These are phyloP conservation scores for Sitta carolinensis DNA, from an alignment of 2,797 vertebrate genomes.

Conservation along the genomic window DNA sequence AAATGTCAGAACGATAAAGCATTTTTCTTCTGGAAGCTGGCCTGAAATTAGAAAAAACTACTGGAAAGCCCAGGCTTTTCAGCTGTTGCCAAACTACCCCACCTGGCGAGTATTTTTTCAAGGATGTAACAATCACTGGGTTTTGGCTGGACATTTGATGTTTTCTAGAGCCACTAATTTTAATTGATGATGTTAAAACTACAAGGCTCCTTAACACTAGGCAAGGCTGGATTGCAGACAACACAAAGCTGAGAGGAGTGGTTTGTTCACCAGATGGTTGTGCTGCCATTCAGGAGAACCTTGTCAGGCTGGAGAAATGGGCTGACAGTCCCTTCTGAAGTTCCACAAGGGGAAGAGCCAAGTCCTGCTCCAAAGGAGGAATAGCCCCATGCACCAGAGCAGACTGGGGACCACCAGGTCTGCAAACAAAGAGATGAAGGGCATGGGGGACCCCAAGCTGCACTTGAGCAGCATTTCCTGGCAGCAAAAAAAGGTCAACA, in stretches of 20 bases:
- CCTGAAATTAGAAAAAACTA: not conserved
- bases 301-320: not conserved
- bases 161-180: not conserved
- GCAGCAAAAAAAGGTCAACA: not conserved
- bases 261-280: not conserved
- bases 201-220: not conserved
- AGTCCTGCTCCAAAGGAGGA: not conserved
- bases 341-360: not conserved
- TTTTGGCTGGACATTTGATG: not conserved
- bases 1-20: conserved; percentile 41
- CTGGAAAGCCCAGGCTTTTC: not conserved
- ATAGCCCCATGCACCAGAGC: not conserved
- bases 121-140: not conserved
- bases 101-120: not conserved
- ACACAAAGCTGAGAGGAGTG: not conserved
- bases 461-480: accelerated
- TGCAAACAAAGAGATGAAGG: not conserved
- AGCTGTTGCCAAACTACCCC: not conserved
- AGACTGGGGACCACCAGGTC: no score
- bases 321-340: not conserved
- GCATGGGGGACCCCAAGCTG: not conserved
- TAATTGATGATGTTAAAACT: not conserved
- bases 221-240: not conserved
- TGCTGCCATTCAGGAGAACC: not conserved
- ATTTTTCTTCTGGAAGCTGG: not conserved